Base-by-base conservation (phyloP, 2,797 vertebrate species). In the Austrolebias charrua region DNA sequence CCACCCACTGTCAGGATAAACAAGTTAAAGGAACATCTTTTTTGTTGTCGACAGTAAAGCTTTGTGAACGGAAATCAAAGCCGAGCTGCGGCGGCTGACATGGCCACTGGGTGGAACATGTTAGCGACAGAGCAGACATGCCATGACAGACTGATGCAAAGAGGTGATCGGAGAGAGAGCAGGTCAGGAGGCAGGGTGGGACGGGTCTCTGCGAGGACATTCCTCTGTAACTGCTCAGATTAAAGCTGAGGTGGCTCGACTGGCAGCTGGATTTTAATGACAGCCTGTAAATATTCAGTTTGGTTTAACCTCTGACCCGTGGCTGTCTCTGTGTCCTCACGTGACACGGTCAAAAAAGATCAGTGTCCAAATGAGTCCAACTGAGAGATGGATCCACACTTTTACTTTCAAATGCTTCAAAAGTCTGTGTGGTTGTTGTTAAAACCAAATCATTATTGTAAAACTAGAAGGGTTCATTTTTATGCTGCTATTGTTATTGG, bases 1-100 rank as follows among this genome's bases (percentile, higher is more conserved):
- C 71, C 64, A 43, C 69, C 59, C 72, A 20, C 14, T 63, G 43
- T 89, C 92, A 93, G 92, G 92, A 93, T 93, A 94, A 93, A 92
- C 92, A 75, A 72, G 63, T 84, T 73, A 86, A 87, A 86, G 74
- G 53, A 49, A 84, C 72, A 12, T 40, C 12, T 12, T 12, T n/a
- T 3, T 13, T 69, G 79, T 60, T 46, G 72, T 76, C 66, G 61
- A 19, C 50, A 28, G 55, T 10, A 63, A 52, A 83, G 35, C 44
- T 49, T 33, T 18, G 49, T 47, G 69, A 62, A 76, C 63, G 73
- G 10, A 71, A 6, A 70, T 66, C 60, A 16, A 85, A 82, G 81
- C 83, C 76, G 69, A 78, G 88, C 86, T 80, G 86, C 79, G 44
- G 66, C 20, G 64, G 81, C 86, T 78, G 67, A 73, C 81, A 81